phyloP scores from a whole-genome alignment of 2,113 vertebrate species.

The Dolichallabes microphthalmus region DNA sequence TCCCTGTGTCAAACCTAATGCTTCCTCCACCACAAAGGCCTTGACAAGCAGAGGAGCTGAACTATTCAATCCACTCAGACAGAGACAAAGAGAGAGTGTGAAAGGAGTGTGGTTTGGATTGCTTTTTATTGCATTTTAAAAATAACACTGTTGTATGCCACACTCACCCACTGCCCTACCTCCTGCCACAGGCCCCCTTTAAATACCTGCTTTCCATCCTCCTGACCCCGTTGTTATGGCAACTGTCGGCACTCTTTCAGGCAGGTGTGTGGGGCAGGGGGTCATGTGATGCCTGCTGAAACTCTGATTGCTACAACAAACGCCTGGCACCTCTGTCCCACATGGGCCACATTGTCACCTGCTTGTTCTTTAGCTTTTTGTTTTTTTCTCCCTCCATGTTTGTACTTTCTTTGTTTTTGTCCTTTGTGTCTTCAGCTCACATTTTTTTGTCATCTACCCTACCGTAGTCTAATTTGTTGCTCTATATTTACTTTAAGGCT shows the following conservation, averaged over 20 bases:
- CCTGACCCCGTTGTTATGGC: constrained; percentile 79
- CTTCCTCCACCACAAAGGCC: not conserved
- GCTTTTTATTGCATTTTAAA: constrained; percentile 63
- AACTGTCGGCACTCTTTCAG: constrained; percentile 73
- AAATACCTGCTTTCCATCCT: constrained; percentile 65
- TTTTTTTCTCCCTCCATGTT: not conserved
- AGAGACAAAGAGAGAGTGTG: constrained; percentile 1
- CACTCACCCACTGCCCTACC: constrained; percentile 60
- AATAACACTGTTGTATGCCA: constrained; percentile 66
- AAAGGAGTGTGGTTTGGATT: constrained; percentile 24
- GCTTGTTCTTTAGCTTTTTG: not conserved
- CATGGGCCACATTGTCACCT: constrained; percentile 56
- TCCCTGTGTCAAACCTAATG: not conserved
- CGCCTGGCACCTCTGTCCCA: constrained; percentile 60
- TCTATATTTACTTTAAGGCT: not conserved
- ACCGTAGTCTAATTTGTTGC: not conserved
- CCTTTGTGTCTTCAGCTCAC: constrained; percentile 3
- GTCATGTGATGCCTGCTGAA: constrained; percentile 73
- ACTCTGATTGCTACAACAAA: constrained; percentile 71
- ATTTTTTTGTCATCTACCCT: not conserved
- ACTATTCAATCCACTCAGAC: constrained; percentile 3
- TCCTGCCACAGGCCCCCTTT: constrained; percentile 65
- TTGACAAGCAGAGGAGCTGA: not conserved
- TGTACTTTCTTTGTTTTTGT: constrained; percentile 29
- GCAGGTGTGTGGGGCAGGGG: constrained; percentile 78